A percentile compares a stretch with the other conserved stretches of the same genome.
Evolutionary conservation across 2,888 invertebrate genomes (phyloP).

Genomic region (Mythimna loreyi): DNA sequence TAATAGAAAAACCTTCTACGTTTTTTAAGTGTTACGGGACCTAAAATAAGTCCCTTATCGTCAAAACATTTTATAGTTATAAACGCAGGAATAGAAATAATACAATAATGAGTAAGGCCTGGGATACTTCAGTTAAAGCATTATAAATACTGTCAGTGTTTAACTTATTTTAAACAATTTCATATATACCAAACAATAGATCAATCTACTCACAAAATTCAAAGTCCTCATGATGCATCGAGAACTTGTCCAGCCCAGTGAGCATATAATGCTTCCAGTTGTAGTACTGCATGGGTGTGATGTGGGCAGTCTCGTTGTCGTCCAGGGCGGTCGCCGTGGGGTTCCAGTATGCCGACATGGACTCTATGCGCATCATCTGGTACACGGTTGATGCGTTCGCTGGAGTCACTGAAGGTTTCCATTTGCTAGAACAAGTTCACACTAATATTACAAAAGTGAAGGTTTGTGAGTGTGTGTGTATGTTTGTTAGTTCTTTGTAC

Average conservation of each 20-base stretch:
- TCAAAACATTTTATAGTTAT: too few relatives aligned
- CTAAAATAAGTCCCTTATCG: too few relatives aligned
- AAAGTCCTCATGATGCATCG: constrained; percentile 94
- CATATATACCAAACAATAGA: not conserved
- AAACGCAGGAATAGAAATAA: too few relatives aligned
- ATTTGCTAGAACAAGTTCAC: constrained; percentile 91
- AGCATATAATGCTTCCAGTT: constrained; percentile 95
- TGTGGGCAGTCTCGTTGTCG: constrained; percentile 87
- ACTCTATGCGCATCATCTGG: constrained; percentile 94
- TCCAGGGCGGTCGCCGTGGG: constrained; percentile 90
- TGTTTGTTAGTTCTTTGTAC: not conserved
- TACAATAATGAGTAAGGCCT: too few relatives aligned
- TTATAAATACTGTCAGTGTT: too few relatives aligned
- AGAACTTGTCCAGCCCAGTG: constrained; percentile 94
- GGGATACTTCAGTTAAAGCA: too few relatives aligned
- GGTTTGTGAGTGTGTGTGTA: not conserved
- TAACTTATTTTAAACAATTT: too few relatives aligned
- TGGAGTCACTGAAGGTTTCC: constrained; percentile 93
- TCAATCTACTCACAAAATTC: constrained; percentile 93
- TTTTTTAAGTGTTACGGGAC: too few relatives aligned
- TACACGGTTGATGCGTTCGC: constrained; percentile 92
- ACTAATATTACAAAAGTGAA: not conserved
- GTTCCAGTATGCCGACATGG: constrained; percentile 95
- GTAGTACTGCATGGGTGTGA: constrained; percentile 91
- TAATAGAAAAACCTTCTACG: too few relatives aligned